Evolutionary conservation across 2,113 vertebrate genomes (phyloP), one percentile per base, ranked within the genome.

Genomic region (Rostratula benghalensis): DNA sequence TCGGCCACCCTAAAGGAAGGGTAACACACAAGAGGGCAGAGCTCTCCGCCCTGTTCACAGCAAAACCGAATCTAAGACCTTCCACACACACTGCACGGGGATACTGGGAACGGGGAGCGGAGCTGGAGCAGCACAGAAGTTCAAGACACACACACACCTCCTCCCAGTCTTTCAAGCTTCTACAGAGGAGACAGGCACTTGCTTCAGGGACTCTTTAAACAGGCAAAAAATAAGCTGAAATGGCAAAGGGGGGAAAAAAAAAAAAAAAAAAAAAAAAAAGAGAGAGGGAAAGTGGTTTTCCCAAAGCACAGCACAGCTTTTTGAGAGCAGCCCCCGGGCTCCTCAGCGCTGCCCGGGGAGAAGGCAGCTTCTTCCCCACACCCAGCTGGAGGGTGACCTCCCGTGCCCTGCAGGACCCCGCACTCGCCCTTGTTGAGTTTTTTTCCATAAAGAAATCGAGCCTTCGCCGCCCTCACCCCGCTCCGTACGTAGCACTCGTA

Each of bases 21-120:
- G 6, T 21, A 13, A 39, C 2, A 3, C 6, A 2, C 17, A 3
- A 11, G 11, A 24, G 39, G 50, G 54, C 14, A 33, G n/a, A 50
- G 41, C 41, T 31, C 65, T 24, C 35, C 0, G 4, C 48, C 14
- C 69, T 4, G 57, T 48, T 69, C 13, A 18, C 35, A 6, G 53
- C 74, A 73, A 74, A 68, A 20, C 13, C 1, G 0, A 33, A 18
- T 1, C 74, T 13, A 4, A 60, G 39, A 14, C 54, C 43, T n/a
- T 5, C 33, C 54, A 22, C 39, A 10, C 10, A 3, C 22, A 0
- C 28, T 13, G 21, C 33, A 3, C 5, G 5, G 16, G 25, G 60
- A 12, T 10, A 60, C 31, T 3, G 27, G n/a, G 22, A 50, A 19
- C 9, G 10, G 10, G 22, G 13, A 86, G 61, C 21, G 17, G 48